Percentiles rank a stretch among this genome's conserved stretches.
Conservation (phyloP, 2,113 vertebrate species). For the Ancistrus triradiatus region DNA sequence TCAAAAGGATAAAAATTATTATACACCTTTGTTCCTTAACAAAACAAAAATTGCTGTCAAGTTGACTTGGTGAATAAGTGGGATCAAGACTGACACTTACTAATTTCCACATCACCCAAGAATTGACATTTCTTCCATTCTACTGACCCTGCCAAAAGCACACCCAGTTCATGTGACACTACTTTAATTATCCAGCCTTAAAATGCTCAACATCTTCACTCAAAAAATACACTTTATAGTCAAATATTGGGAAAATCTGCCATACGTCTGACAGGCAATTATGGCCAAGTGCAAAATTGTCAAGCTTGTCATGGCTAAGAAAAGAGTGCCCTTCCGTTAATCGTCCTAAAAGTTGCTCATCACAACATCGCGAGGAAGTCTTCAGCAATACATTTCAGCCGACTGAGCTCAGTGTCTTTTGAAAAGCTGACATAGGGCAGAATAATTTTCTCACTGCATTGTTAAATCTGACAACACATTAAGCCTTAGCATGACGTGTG, state of each 20-base stretch:
- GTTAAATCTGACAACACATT: conserved; percentile 8
- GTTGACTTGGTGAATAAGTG: too few relatives aligned
- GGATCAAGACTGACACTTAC: too few relatives aligned
- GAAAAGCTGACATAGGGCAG: not conserved
- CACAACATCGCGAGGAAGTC: not conserved
- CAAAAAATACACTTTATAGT: conserved; percentile 57
- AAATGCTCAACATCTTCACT: conserved; percentile 51
- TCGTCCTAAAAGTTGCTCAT: conserved; percentile 54
- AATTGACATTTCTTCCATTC: too few relatives aligned
- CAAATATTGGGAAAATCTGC: conserved; percentile 49
- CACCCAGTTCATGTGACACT: too few relatives aligned
- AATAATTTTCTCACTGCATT: not conserved
- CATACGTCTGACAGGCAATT: conserved; percentile 62
- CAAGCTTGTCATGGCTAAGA: conserved; percentile 53
- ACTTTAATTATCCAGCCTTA: conserved; percentile 54
- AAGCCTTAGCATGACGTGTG: not conserved
- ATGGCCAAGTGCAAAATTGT: conserved; percentile 69
- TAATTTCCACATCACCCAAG: too few relatives aligned
- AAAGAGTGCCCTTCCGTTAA: conserved; percentile 62
- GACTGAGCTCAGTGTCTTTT: not conserved
- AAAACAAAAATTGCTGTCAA: too few relatives aligned
- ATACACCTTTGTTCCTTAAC: too few relatives aligned
- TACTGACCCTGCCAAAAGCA: too few relatives aligned
- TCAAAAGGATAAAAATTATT: too few relatives aligned
- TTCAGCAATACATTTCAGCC: conserved; percentile 11